Conservation (phyloP, 2,888 invertebrate genomes). For the Lissonota sp. region DNA sequence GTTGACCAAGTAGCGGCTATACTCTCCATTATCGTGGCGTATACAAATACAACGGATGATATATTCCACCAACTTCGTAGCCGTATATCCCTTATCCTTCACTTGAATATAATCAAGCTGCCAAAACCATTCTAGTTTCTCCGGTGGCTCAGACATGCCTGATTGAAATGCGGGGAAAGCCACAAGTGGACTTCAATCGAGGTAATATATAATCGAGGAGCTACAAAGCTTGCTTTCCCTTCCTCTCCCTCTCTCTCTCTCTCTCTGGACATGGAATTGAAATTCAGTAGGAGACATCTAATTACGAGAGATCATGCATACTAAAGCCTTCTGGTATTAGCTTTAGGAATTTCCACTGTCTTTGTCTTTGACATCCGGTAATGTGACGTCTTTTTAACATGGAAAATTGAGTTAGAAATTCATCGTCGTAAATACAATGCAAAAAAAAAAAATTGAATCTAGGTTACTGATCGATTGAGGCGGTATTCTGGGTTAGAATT, state of each 20-base stretch:
- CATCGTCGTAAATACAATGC: neutral
- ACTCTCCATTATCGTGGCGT: slow-evolving; percentile 23
- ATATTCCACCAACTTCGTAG: neutral
- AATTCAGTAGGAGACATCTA: neutral
- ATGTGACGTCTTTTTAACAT: neutral
- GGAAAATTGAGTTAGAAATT: neutral
- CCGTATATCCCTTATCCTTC: neutral
- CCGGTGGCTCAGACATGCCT: neutral
- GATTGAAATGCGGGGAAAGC: slow-evolving; percentile 5
- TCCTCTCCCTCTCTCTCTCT: neutral
- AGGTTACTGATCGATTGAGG: neutral
- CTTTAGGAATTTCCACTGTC: neutral
- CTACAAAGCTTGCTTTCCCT: neutral
- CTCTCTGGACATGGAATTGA: slow-evolving; percentile 5
- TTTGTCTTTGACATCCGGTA: neutral
- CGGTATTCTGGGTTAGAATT: neutral
- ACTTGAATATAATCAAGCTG: slow-evolving; percentile 10
- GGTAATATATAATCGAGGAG: slow-evolving; percentile 9
- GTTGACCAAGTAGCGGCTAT: neutral
- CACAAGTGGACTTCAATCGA: slow-evolving; percentile 20
- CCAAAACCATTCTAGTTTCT: slow-evolving; percentile 1
- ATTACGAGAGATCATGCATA: slow-evolving; percentile 2
- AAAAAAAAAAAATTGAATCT: neutral
- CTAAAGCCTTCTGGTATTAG: slow-evolving; percentile 7
- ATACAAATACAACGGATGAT: slow-evolving; percentile 17